phyloP scores from a whole-genome alignment of 2,888 invertebrate genomes.

The Copidosoma aretas region DNA sequence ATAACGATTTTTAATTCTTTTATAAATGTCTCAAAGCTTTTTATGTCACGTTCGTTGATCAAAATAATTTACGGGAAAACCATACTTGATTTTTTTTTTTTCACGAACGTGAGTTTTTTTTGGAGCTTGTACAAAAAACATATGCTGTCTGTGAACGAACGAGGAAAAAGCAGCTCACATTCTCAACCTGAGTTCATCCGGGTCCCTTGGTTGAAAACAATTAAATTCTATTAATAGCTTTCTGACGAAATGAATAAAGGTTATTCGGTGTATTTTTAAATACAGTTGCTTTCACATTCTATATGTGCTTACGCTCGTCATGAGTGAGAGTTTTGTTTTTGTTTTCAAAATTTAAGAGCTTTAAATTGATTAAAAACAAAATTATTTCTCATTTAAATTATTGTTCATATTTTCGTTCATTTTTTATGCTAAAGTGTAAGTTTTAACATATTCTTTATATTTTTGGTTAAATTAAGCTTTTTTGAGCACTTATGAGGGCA shows the following conservation, averaged over 20 bases:
- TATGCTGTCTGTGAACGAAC: neutral
- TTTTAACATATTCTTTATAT: no score
- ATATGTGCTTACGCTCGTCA: neutral
- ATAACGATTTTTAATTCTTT: no score
- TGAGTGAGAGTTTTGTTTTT: no score
- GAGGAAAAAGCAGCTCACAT: neutral
- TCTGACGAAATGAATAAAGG: slow-evolving; percentile 27
- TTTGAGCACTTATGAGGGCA: no score
- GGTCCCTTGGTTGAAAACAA: slow-evolving; percentile 16
- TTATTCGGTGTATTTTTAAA: slow-evolving; percentile 33
- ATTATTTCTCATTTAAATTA: neutral
- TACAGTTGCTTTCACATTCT: neutral
- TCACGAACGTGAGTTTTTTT: no score
- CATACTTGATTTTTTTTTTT: no score
- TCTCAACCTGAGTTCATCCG: neutral
- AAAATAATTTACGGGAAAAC: neutral
- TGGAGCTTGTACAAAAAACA: neutral
- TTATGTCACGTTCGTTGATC: no score
- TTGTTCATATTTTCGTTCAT: neutral
- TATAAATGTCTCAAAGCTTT: no score
- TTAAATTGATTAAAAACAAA: neutral
- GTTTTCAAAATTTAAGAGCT: neutral
- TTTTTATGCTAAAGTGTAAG: neutral
- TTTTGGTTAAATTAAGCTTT: no score
- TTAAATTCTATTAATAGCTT: slow-evolving; percentile 31